Base-by-base conservation (phyloP, 1,140 invertebrate genomes). In the Chionoecetes opilio region DNA sequence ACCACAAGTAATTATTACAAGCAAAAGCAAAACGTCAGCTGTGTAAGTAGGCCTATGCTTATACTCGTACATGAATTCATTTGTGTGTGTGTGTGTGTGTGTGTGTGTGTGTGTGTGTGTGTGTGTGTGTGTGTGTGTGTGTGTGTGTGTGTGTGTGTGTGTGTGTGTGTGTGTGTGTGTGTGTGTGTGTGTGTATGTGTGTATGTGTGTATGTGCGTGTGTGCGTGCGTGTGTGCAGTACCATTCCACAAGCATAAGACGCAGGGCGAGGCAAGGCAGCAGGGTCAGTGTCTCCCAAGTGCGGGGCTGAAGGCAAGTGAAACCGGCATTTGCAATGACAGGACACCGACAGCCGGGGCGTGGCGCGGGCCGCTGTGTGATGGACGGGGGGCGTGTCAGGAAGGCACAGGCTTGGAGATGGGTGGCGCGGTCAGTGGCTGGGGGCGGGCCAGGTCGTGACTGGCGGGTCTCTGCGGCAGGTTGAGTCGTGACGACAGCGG, bases 401-500 rank as follows among this genome's bases (percentile, higher is more conserved):
- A n/a, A 34, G 75, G 91, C 75, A 75, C 75, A 37, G 2, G 41
- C 89, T 38, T 41, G 89, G 32, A 9, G 84, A 34, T 86, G 84
- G 84, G 84, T 86, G 90, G 63, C 75, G 63, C 75, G 90, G 53
- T 37, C 82, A 38, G 82, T 84, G 91, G 91, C 29, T 31, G 91
- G 17, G 91, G 82, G 91, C 75, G 82, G 91, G 91, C 32, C 84
- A 63, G 92, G 85, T 93, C 92, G 92, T 93, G 92, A 93, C 92
- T 87, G 53, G 85, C 92, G 37, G 91, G 92, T 85, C 41, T 75
- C 31, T 34, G 82, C 85, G 92, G 92, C 46, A 75, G 41, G 92
- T 37, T 88, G 84, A 35, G 92, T 93, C 92, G 92, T 93, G 92
- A 93, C 92, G 84, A 93, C 92, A 93, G 84, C 84, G 53, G 92